Evolutionary conservation across 2,888 invertebrate genomes (phyloP), one percentile per base, ranked within the genome.

Genomic region (Eristalinus sepulchralis): DNA sequence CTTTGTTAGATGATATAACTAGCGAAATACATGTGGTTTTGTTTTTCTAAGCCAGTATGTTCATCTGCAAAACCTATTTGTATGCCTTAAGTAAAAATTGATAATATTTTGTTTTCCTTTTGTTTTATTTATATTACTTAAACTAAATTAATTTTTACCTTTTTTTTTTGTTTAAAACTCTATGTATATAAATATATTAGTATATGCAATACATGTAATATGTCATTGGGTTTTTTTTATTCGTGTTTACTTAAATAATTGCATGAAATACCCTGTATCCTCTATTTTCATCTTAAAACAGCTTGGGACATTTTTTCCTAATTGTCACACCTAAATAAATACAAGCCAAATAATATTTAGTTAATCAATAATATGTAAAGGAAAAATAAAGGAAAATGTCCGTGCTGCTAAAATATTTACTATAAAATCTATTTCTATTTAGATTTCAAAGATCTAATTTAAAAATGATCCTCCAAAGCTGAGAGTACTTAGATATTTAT

Each of bases 241-340:
- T 60, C 59, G 27, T 84, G 64, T 70, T 86, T 82, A 78, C 88
- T 89, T 95, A 96, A 96, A 96, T 96, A 96, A 96, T 96, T 96
- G 96, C 96, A 96, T 96, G 96, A 96, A 96, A 96, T 97, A 97
- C 97, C 97, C 97, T 97, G 97, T 97, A 96, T 96, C 96, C 96
- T 96, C 96, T 91, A 90, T 91, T 85, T 88, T 88, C 88, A 83
- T 78, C 82, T 83, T 88, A 84, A 86, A 87, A 72, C 84, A 86
- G 86, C 83, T 75, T 66, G 22, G 83, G 83, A 86, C 83, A 79
- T 83, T 73, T 57, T 27, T 27, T 60, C 13, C 8, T 36, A 70
- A 81, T 34, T 36, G 22, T 39, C 17, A 78, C 63, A 83, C 57
- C 11, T 27, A 78, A 64, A 62, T 39, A 36, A 72, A 63, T 79